Base-by-base conservation (phyloP, 2,888 invertebrate species). In the Amiota minor region DNA sequence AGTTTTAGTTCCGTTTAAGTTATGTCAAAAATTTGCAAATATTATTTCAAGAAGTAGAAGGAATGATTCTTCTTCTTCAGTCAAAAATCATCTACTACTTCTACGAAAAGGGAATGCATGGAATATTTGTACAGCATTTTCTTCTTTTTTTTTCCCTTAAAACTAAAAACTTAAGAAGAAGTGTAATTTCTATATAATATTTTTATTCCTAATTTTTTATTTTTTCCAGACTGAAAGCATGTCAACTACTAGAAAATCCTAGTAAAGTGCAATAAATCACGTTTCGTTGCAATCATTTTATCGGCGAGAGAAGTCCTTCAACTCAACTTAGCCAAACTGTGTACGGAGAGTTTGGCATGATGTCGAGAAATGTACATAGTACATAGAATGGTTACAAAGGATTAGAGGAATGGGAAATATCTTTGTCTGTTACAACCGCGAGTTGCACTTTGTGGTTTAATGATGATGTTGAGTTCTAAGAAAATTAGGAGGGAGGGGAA, bases 231-330 rank as follows among this genome's bases (percentile, higher is more conserved):
- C 53, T 6, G 18, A 45, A 53, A 71, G 16, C 16, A 12, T 35
- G 35, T 35, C 35, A 35, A 35, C 35, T 35, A 35, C 35, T 35
- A 35, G 35, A 35, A 68, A 83, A 85, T 80, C 78, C 78, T 72
- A 77, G 77, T 74, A 85, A 85, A 83, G 69, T 80, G 83, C 80
- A 86, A 83, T 84, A 84, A 84, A 86, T 84, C 85, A 86, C 84
- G 79, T 80, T 78, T 74, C 76, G 74, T 73, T 77, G 78, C 78
- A 80, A 81, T 79, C 75, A 77, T 80, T 80, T 80, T 78, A 77
- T 76, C 77, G 74, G 68, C 75, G 67, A 50, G 59, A 9, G 65
- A 76, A 83, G 72, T 74, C 75, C 74, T 65, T 65, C 71, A 62
- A 53, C 67, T 68, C 18, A 55, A 56, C 16, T 16, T 20, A 12